Evolutionary conservation across 1,140 invertebrate genomes (phyloP), one percentile per base, ranked within the genome.

Genomic region (Tribolium castaneum): DNA sequence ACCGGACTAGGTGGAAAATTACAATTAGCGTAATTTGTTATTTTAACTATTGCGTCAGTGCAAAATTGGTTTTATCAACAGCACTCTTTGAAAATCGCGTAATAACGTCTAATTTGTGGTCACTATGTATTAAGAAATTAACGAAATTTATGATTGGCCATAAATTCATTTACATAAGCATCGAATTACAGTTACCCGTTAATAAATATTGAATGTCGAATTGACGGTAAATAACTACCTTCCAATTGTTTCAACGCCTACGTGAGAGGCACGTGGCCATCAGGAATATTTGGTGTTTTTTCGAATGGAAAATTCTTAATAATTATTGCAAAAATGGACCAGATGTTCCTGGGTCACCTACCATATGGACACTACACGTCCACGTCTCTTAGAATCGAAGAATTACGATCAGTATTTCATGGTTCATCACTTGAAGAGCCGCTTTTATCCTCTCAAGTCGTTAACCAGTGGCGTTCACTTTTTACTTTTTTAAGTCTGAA

Each of bases 381-480:
- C 16, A 19, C 2, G 2, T 54, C n/a, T n/a, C n/a, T n/a, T n/a
- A n/a, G n/a, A n/a, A n/a, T n/a, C n/a, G n/a, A n/a, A 34, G 52
- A 54, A 73, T 73, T 73, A 54, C 71, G 16, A 73, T n/a, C n/a
- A n/a, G n/a, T n/a, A n/a, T n/a, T n/a, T n/a, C n/a, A n/a, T 73
- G 71, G 71, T 73, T 22, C 71, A 73, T 73, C 71, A 73, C 22
- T 73, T n/a, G n/a, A n/a, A n/a, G n/a, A n/a, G n/a, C n/a, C n/a
- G n/a, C n/a, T n/a, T n/a, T n/a, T n/a, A n/a, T n/a, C n/a, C n/a
- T n/a, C n/a, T n/a, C n/a, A n/a, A n/a, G n/a, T n/a, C n/a, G n/a
- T n/a, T 73, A 39, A 13, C 56, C 34, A 10, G 22, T 7, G 6
- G 35, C 30, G 35, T n/a, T n/a, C n/a, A n/a, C n/a, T n/a, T n/a